Evolutionary conservation across 2,113 vertebrate genomes (phyloP), one percentile per base, ranked within the genome.

Genomic region (Prolemur simus): DNA sequence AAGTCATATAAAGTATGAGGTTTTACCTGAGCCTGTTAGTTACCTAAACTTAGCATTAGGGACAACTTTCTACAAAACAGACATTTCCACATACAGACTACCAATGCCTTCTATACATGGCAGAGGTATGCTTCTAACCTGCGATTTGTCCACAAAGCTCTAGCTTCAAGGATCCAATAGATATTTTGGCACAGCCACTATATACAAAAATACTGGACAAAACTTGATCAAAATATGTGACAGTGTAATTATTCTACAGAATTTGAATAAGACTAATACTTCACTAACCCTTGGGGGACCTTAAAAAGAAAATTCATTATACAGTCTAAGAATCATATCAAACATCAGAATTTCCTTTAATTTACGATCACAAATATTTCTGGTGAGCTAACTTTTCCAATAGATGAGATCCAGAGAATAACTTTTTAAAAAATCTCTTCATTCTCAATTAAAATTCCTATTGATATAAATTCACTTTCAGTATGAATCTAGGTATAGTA

Each of bases 391-490:
- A 64, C 20, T 83, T 89, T 66, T 77, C 52, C 49, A 94, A 71
- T 37, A 5, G 25, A 77, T 85, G 14, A 93, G 6, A 95, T 60
- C 17, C 60, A 93, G 17, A 95, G 5, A 91, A 12, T 54, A 91
- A 32, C 13, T 54, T 92, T 83, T 71, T 12, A 1, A 56, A 85
- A 37, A 77, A 69, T 5, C 13, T 94, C 54, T 86, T 87, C 47
- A 68, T 64, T 92, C 21, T 91, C 25, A 89, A 64, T 88, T n/a
- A 97, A 97, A 91, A 85, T 73, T 91, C 66, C 29, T 74, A 77
- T 69, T 94, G 69, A 86, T 37, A 87, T 74, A 96, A 81, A 49
- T 96, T 52, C 1, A 66, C 10, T 82, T 91, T 78, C 34, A 60
- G 9, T 82, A 73, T 89, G 42, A 95, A 96, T 93, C 4, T 92